Evolutionary conservation across 2,113 vertebrate genomes (phyloP).

Genomic region (Lota lota): DNA sequence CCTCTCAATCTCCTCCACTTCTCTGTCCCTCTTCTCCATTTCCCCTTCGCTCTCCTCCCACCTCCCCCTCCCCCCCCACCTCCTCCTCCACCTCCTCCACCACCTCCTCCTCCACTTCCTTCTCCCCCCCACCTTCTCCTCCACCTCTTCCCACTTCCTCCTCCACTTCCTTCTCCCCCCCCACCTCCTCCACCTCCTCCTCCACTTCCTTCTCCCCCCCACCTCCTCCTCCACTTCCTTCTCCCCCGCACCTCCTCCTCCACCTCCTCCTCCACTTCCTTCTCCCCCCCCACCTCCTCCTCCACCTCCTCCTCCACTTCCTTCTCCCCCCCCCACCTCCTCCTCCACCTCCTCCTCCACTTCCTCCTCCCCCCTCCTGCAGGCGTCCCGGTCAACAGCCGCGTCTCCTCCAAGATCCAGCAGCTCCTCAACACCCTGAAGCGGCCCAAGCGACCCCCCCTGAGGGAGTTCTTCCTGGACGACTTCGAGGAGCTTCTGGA

Average conservation of each 20-base stretch:
- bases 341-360: neutral
- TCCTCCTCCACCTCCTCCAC: slow-evolving; percentile 11
- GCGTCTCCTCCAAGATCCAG: slow-evolving; percentile 97
- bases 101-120: too few species aligned
- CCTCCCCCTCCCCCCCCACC: too few species aligned
- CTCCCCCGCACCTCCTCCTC: neutral
- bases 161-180: neutral
- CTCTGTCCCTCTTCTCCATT: too few species aligned
- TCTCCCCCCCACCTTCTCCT: too few species aligned
- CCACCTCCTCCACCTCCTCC: neutral
- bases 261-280: too few species aligned
- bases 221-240: slow-evolving; percentile 20
- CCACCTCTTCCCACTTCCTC: too few species aligned
- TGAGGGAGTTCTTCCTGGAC: slow-evolving; percentile 94
- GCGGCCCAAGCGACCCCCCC: slow-evolving; percentile 89
- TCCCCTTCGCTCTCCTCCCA: too few species aligned
- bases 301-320: neutral
- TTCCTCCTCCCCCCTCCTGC: slow-evolving; percentile 31
- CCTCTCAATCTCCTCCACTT: too few species aligned
- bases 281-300: neutral
- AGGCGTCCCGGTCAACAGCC: slow-evolving; percentile 94
- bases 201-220: slow-evolving; percentile 10
- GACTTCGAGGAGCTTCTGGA: slow-evolving; percentile 93
- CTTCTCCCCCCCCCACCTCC: slow-evolving; percentile 2
- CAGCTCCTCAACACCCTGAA: slow-evolving; percentile 96